These are phyloP conservation scores for Trematomus bernacchii DNA, from an alignment of 2,797 vertebrate species.

Conservation along the genomic window DNA sequence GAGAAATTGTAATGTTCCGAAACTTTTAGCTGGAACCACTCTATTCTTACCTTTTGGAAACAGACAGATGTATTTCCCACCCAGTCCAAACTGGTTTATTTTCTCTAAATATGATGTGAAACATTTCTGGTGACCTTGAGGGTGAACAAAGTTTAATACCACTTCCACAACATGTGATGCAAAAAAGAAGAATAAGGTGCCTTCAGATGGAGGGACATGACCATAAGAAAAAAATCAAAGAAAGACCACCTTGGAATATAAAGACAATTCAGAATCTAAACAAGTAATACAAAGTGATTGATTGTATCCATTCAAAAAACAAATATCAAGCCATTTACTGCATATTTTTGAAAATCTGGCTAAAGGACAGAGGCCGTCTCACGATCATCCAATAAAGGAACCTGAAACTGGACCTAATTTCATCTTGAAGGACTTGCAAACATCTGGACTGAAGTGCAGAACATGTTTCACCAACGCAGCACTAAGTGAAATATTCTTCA, in stretches of 20 bases:
- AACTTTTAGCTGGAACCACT: neutral
- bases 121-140: neutral
- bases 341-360: conserved; percentile 15
- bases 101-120: neutral
- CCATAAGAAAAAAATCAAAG: neutral
- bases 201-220: conserved; percentile 55
- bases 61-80: conserved; percentile 41
- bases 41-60: neutral
- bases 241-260: neutral
- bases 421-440: conserved; percentile 33
- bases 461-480: neutral
- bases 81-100: conserved; percentile 11
- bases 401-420: conserved; percentile 44
- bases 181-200: conserved; percentile 50
- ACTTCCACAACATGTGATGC: conserved; percentile 2
- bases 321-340: conserved; percentile 38
- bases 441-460: conserved; percentile 34
- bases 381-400: conserved; percentile 32
- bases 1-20: neutral
- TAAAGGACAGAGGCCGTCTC: conserved; percentile 37
- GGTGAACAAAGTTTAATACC: conserved; percentile 7
- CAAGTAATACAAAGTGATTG: conserved; percentile 16
- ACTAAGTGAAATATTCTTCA: conserved; percentile 34
- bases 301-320: conserved; percentile 35
- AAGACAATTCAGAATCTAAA: conserved; percentile 41